These are phyloP conservation scores for Diarsia brunnea DNA, from an alignment of 2,888 invertebrate species.

Conservation along the genomic window DNA sequence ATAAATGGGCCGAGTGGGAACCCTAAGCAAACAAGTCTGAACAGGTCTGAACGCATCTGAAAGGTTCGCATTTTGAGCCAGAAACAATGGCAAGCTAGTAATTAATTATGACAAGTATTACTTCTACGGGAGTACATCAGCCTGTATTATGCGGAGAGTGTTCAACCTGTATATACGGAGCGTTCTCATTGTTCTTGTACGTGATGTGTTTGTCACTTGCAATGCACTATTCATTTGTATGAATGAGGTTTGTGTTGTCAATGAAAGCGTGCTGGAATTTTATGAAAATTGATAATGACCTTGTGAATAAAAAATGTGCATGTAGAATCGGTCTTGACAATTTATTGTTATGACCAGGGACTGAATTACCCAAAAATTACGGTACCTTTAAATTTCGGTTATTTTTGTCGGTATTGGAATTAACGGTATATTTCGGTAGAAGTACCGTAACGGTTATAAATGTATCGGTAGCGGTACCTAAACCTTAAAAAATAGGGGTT, in stretches of 20 bases:
- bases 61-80: slow-evolving; percentile 56
- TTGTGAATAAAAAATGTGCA: background rate
- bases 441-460: too few species aligned
- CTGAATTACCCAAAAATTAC: too few species aligned
- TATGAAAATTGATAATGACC: background rate
- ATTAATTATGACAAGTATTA: slow-evolving; percentile 66
- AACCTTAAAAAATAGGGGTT: too few species aligned
- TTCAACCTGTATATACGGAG: background rate
- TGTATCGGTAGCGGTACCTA: too few species aligned
- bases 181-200: slow-evolving; percentile 19
- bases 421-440: too few species aligned
- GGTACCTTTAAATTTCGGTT: too few species aligned
- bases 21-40: slow-evolving; percentile 52
- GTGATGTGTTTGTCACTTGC: slow-evolving; percentile 25
- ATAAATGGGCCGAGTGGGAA: slow-evolving; percentile 31
- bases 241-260: background rate
- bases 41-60: slow-evolving; percentile 50
- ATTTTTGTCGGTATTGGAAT: too few species aligned
- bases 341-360: too few species aligned
- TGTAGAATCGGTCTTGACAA: too few species aligned
- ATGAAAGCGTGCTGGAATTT: background rate
- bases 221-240: slow-evolving; percentile 15
- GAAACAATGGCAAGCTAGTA: slow-evolving; percentile 55
- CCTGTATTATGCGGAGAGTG: slow-evolving; percentile 6
- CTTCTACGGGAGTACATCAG: slow-evolving; percentile 28